phyloP scores from a whole-genome alignment of 2,113 vertebrate species.

The Miniopterus natalensis region DNA sequence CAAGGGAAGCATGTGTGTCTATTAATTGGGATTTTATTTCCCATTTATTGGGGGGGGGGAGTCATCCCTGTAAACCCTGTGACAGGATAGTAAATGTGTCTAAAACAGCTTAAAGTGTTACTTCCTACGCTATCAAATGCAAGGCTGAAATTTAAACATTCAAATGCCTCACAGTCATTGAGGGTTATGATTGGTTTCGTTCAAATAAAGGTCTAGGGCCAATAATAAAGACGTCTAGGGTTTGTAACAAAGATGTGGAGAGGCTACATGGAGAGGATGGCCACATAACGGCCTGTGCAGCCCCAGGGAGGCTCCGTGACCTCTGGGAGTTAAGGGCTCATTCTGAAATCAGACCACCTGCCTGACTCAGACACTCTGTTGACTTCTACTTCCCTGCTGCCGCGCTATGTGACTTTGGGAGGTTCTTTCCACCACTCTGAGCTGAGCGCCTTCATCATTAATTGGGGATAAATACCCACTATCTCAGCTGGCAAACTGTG shows the following conservation, averaged over 20 bases:
- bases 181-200: not conserved
- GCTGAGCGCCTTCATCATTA: too few relatives aligned
- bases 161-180: not conserved
- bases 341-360: fast-evolving
- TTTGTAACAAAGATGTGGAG: not conserved
- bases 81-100: not conserved
- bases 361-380: not conserved
- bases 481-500: too few relatives aligned
- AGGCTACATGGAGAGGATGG: too few relatives aligned
- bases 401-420: not conserved
- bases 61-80: not conserved
- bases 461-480: not conserved
- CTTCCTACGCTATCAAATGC: not conserved
- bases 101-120: not conserved
- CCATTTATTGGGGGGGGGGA: not conserved
- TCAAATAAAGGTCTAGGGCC: not conserved
- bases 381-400: not conserved
- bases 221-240: too few relatives aligned
- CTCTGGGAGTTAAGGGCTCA: not conserved
- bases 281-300: not conserved
- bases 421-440: not conserved
- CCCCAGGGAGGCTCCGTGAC: fast-evolving
- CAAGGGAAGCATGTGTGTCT: not conserved
- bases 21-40: not conserved
- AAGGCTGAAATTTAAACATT: not conserved